Percentiles rank a stretch among this genome's conserved stretches.
These are phyloP conservation scores for Dryocosmus kuriphilus DNA, from an alignment of 2,888 invertebrate genomes.

Conservation along the genomic window DNA sequence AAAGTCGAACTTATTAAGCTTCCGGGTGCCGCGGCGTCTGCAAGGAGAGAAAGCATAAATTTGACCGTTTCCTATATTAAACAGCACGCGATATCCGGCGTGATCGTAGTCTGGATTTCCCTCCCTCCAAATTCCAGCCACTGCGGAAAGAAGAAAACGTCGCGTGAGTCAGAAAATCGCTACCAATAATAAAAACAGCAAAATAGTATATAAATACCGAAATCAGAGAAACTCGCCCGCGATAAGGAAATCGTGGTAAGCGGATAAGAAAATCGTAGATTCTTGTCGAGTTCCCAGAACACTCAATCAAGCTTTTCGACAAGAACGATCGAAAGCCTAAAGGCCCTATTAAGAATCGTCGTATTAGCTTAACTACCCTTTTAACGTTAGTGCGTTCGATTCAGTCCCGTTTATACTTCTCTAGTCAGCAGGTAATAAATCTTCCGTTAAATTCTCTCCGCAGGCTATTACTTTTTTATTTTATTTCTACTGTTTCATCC, in stretches of 20 bases:
- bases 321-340: slow-evolving; percentile 48
- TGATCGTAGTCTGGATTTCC: slow-evolving; percentile 18
- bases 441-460: slow-evolving; percentile 41
- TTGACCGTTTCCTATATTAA: slow-evolving; percentile 42
- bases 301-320: slow-evolving; percentile 52
- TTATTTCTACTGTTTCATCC: not conserved
- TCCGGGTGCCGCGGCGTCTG: slow-evolving; percentile 52
- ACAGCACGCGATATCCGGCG: slow-evolving; percentile 34
- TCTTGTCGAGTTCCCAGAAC: slow-evolving; percentile 41
- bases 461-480: slow-evolving; percentile 3
- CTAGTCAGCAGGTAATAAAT: slow-evolving; percentile 57
- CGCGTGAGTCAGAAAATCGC: slow-evolving; percentile 25
- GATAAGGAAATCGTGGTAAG: slow-evolving; percentile 34
- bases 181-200: slow-evolving; percentile 22
- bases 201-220: slow-evolving; percentile 2
- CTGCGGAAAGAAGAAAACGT: slow-evolving; percentile 15
- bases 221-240: not conserved
- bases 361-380: slow-evolving; percentile 56
- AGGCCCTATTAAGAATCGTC: slow-evolving; percentile 52
- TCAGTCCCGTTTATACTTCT: slow-evolving; percentile 55
- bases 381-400: slow-evolving; percentile 50
- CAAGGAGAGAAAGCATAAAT: slow-evolving; percentile 51
- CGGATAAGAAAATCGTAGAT: slow-evolving; percentile 45
- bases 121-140: slow-evolving; percentile 11
- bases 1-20: slow-evolving; percentile 47